Conservation (phyloP, 2,797 vertebrate species). For the Coccyzus lansbergi region DNA sequence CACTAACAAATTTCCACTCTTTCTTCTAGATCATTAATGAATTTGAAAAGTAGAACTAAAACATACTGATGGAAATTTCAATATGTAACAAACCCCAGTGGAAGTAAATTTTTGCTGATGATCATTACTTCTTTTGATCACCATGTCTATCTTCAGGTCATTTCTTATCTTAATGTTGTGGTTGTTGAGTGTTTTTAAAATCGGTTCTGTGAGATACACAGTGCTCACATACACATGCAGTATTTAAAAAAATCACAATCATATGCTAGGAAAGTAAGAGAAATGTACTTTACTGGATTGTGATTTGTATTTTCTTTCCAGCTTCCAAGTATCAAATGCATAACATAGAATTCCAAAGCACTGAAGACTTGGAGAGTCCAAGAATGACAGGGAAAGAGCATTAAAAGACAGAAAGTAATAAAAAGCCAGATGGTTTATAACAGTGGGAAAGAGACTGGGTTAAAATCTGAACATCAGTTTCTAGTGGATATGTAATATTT, state of each 20-base stretch:
- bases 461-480: neutral
- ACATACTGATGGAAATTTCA: neutral
- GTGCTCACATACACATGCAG: neutral
- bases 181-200: neutral
- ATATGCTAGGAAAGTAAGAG: neutral
- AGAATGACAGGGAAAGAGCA: neutral
- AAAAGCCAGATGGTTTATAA: neutral
- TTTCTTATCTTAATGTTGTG: neutral
- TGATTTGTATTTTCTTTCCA: neutral
- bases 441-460: neutral
- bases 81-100: neutral
- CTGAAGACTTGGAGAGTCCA: neutral
- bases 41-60: neutral
- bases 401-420: slow-evolving; percentile 16
- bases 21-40: neutral
- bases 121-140: neutral
- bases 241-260: neutral
- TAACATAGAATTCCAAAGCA: neutral
- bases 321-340: neutral
- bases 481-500: neutral
- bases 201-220: neutral
- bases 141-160: neutral
- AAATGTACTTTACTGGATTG: neutral
- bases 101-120: neutral
- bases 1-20: neutral